Percentiles rank a stretch among this genome's conserved stretches.
Conservation (phyloP, 2,888 invertebrate species). For the Lordiphosa fenestrarum region DNA sequence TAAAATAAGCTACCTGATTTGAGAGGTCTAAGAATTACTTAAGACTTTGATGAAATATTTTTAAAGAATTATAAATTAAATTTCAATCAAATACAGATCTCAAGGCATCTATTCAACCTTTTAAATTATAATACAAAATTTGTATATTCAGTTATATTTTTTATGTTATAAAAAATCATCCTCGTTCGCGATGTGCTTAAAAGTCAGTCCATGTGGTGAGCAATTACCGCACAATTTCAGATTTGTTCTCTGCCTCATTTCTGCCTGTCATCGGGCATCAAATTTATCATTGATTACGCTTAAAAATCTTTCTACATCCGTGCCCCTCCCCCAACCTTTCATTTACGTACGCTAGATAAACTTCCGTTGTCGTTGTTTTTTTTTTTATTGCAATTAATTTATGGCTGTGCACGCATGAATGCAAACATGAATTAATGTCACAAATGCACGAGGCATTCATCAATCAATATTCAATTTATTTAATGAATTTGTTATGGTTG, state of each 20-base stretch:
- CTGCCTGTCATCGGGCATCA: constrained; percentile 17
- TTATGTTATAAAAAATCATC: too few species aligned
- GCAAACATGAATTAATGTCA: constrained; percentile 59
- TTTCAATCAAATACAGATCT: too few species aligned
- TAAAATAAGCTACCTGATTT: too few species aligned
- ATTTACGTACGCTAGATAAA: constrained; percentile 16
- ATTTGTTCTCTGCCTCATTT: not conserved
- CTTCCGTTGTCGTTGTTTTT: constrained; percentile 22
- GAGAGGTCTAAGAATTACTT: too few species aligned
- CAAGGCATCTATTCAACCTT: too few species aligned
- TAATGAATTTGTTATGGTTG: constrained; percentile 47
- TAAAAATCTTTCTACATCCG: not conserved
- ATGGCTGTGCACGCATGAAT: constrained; percentile 49
- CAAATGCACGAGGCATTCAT: constrained; percentile 50
- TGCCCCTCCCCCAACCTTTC: not conserved
- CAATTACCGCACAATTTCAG: too few species aligned
- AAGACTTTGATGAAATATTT: too few species aligned
- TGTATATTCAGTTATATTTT: too few species aligned
- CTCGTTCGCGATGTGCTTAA: too few species aligned
- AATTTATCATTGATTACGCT: not conserved
- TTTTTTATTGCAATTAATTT: constrained; percentile 53
- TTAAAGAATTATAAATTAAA: too few species aligned
- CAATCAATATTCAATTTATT: constrained; percentile 59
- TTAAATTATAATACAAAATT: too few species aligned
- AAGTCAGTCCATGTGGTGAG: too few species aligned